Evolutionary conservation across 2,888 invertebrate genomes (phyloP), one percentile per base, ranked within the genome.

Genomic region (Nymphalis c-album): DNA sequence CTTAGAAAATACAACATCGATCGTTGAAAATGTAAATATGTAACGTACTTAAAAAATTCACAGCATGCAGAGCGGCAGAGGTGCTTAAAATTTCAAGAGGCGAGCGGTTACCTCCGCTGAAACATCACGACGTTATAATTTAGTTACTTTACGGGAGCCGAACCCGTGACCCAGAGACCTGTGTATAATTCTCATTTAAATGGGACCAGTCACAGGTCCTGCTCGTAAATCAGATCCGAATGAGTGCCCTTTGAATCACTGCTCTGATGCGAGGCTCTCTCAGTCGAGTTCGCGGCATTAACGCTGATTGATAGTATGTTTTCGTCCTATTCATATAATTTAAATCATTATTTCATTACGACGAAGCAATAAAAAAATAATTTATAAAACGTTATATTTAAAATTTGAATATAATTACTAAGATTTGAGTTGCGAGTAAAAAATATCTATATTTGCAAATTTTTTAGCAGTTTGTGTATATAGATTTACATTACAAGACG

Each of bases 41-140:
- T 84, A 79, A 80, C 77, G 77, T 66, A 68, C 78, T 77, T 87
- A 75, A 86, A 87, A 88, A 85, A 88, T 87, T 85, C 82, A 87
- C 75, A 78, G 75, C 77, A 74, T 77, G 81, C 82, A 85, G 80
- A 80, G 82, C 79, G 79, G 81, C 82, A 77, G 80, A 73, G 74
- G 76, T 81, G 84, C 82, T 90, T 88, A 89, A 91, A 88, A 80
- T 90, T 91, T 88, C 87, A 91, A 85, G 85, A 87, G 87, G 82
- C 76, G 81, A 80, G 85, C 82, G 79, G 80, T 80, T 81, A 82
- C 83, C 85, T 84, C 82, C 82, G 81, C 80, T 82, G 85, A 60
- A 67, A 63, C 63, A 69, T 66, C 63, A 85, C 83, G 84, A 83
- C 86, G 87, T 87, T 86, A 89, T 89, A 88, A 90, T 88, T 90